These are phyloP conservation scores for Antechinus flavipes DNA, from an alignment of 2,113 vertebrate species.

Conservation along the genomic window DNA sequence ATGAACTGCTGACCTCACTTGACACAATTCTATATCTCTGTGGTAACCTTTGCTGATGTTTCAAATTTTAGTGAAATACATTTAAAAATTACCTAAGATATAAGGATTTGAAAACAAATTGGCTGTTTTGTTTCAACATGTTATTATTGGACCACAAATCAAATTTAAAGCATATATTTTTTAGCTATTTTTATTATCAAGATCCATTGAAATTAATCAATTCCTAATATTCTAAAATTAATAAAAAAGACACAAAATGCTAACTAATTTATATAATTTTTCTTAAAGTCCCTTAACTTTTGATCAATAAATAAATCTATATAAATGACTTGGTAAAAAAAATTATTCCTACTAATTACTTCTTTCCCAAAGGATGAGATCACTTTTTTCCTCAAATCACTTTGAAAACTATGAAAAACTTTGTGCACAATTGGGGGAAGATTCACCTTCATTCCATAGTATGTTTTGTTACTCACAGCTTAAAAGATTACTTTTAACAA, in stretches of 20 bases:
- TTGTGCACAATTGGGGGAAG: not conserved
- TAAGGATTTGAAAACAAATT: slow-evolving; percentile 18
- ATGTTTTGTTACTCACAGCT: not conserved
- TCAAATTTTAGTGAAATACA: not conserved
- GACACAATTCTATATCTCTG: not conserved
- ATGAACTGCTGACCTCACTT: not conserved
- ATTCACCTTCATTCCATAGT: not conserved
- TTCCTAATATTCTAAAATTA: slow-evolving; percentile 31
- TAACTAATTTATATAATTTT: slow-evolving; percentile 27
- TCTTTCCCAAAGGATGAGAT: not conserved
- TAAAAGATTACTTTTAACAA: not conserved
- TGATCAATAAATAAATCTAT: slow-evolving; percentile 41
- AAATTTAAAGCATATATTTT: not conserved
- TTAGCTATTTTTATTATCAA: slow-evolving; percentile 5
- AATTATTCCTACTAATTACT: not conserved
- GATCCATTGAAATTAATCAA: slow-evolving; percentile 50
- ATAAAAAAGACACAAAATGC: slow-evolving; percentile 17
- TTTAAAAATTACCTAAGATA: not conserved
- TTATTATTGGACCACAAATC: slow-evolving; percentile 9
- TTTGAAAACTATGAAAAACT: not conserved
- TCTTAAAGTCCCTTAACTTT: slow-evolving; percentile 9
- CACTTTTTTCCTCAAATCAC: not conserved
- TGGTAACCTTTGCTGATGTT: not conserved
- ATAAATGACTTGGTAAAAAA: not conserved
- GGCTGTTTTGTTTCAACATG: not conserved